A percentile compares a stretch with the other conserved stretches of the same genome.
Conservation (phyloP, 2,888 invertebrate species). For the Macropis europaea region DNA sequence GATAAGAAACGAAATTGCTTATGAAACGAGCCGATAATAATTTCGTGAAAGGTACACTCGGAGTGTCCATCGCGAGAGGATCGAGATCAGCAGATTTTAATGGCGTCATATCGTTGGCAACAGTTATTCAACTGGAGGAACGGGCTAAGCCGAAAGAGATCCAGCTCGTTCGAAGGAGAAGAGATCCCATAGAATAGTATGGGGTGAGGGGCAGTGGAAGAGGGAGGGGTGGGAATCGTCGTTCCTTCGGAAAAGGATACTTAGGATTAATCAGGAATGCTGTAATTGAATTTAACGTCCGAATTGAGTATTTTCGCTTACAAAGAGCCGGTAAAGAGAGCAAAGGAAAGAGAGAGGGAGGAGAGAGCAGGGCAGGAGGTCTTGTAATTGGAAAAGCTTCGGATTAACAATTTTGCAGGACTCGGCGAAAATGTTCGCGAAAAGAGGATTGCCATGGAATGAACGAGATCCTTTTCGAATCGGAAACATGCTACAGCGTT, state of each 20-base stretch:
- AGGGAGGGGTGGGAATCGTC: constrained; percentile 32
- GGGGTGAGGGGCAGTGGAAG: constrained; percentile 4
- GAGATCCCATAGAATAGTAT: constrained; percentile 20
- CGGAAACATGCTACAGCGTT: constrained; percentile 45
- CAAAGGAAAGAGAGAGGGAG: constrained; percentile 21
- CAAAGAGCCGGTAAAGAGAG: constrained; percentile 72
- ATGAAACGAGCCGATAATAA: too few species aligned
- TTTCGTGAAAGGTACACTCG: constrained; percentile 5
- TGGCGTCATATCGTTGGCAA: constrained; percentile 59
- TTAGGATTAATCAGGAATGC: constrained; percentile 77
- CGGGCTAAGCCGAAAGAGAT: constrained; percentile 60
- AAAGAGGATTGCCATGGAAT: constrained; percentile 66
- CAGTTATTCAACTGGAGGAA: constrained; percentile 58
- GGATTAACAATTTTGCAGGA: constrained; percentile 79
- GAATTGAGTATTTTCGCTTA: constrained; percentile 79
- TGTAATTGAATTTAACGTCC: constrained; percentile 78
- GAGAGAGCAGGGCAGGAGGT: constrained; percentile 36
- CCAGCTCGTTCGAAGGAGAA: constrained; percentile 57
- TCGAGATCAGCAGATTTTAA: constrained; percentile 58
- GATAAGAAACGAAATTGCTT: too few species aligned
- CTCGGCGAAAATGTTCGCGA: constrained; percentile 75
- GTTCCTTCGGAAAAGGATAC: constrained; percentile 68
- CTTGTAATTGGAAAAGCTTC: constrained; percentile 77
- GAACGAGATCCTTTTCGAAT: constrained; percentile 47
- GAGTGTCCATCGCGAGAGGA: constrained; percentile 23